Percentiles rank a stretch among this genome's conserved stretches.
These are phyloP conservation scores for Cercopithecus hamlyni DNA, from an alignment of 2,797 vertebrate genomes.

Conservation along the genomic window DNA sequence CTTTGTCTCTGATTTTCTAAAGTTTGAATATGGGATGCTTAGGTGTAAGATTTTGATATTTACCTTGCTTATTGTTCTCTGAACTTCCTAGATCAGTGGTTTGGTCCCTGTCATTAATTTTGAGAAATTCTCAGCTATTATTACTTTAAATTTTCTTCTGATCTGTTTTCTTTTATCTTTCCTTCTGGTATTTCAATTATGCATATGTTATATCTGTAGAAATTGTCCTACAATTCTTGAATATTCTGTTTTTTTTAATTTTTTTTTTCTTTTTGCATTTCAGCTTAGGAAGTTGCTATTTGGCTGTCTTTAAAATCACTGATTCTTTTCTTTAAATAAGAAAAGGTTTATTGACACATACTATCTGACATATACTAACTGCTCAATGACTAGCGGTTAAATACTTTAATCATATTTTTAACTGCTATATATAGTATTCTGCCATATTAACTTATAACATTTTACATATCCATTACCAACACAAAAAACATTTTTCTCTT, in stretches of 20 bases:
- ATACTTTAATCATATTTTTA: background rate
- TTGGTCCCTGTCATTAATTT: background rate
- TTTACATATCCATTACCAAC: background rate
- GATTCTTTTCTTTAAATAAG: background rate
- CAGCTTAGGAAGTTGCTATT: background rate
- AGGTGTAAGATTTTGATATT: background rate
- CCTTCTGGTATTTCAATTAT: background rate
- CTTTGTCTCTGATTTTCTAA: background rate
- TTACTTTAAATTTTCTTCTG: background rate
- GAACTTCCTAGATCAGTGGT: background rate
- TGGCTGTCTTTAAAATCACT: background rate
- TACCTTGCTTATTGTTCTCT: background rate
- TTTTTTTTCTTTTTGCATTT: background rate
- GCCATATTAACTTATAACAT: background rate
- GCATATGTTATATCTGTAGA: background rate
- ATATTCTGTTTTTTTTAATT: background rate
- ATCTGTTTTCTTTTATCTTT: background rate
- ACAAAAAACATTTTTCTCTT: background rate
- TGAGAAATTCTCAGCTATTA: background rate
- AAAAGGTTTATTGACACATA: background rate
- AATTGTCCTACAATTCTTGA: background rate
- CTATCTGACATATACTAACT: background rate
- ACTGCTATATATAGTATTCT: background rate
- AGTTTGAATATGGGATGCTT: background rate
- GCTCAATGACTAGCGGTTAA: background rate